Percentiles rank a stretch among this genome's conserved stretches.
Conservation (phyloP, 2,888 invertebrate genomes). For the Sphaerophoria rueppellii region DNA sequence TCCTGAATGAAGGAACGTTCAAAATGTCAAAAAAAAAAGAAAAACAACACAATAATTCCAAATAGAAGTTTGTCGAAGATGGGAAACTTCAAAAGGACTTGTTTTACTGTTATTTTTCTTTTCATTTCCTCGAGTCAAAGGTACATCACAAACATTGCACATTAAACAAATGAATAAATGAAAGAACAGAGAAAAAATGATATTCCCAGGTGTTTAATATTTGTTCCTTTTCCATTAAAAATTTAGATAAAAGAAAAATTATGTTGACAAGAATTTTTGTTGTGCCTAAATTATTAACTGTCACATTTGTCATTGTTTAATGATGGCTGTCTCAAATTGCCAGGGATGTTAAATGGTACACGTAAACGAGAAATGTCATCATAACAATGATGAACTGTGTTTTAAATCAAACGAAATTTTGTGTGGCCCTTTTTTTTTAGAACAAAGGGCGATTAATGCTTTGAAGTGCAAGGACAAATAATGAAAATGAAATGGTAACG, state of each 20-base stretch:
- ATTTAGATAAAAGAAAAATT: conserved; percentile 9
- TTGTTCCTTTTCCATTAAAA: not conserved
- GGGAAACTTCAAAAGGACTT: conserved; percentile 57
- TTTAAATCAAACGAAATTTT: no score
- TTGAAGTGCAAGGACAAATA: no score
- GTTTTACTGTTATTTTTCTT: conserved; percentile 7
- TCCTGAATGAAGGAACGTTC: conserved; percentile 2
- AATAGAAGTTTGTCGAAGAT: conserved; percentile 46
- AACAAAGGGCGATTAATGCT: no score
- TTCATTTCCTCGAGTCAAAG: not conserved
- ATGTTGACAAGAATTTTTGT: conserved; percentile 8
- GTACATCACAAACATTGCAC: conserved; percentile 16
- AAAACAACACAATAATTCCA: no score
- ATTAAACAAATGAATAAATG: conserved; percentile 65
- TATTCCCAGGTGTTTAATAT: conserved; percentile 45
- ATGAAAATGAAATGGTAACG: no score
- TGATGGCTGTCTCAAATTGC: conserved; percentile 39
- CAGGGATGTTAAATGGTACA: conserved; percentile 63
- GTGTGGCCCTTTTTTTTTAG: no score
- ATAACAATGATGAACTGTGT: not conserved
- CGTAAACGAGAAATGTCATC: conserved; percentile 1
- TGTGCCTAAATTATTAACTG: conserved; percentile 25
- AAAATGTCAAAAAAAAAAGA: not conserved
- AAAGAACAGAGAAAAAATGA: conserved; percentile 19
- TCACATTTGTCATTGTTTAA: conserved; percentile 41